Percentiles rank a stretch among this genome's conserved stretches.
phyloP scores from a whole-genome alignment of 1,140 invertebrate species.

The Asobara japonica region DNA sequence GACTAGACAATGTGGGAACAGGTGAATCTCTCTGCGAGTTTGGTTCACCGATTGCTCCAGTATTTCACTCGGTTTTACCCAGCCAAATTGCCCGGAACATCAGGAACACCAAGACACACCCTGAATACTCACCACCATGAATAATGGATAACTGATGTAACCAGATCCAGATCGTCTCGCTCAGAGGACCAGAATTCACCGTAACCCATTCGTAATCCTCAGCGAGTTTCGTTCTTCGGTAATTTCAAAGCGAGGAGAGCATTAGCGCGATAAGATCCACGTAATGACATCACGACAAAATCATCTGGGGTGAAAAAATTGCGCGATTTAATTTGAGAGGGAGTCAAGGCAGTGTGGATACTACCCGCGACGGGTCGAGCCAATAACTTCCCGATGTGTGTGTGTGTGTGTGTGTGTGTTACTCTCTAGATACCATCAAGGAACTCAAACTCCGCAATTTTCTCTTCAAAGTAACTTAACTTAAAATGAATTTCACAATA shows the following conservation, averaged over 20 bases:
- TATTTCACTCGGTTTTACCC: background rate
- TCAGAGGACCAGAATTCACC: constrained; percentile 12
- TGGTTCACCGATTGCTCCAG: background rate
- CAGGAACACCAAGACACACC: background rate
- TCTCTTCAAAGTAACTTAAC: too few relatives aligned
- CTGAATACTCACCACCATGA: background rate
- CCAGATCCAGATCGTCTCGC: constrained; percentile 2
- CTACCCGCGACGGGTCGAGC: too few relatives aligned
- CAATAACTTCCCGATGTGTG: too few relatives aligned
- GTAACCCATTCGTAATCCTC: constrained; percentile 9
- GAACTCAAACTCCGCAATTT: too few relatives aligned
- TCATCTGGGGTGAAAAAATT: too few relatives aligned
- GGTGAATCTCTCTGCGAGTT: background rate
- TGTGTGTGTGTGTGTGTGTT: too few relatives aligned
- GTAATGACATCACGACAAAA: background rate
- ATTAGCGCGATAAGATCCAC: background rate
- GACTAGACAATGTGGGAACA: constrained; percentile 5
- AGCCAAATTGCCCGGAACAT: background rate
- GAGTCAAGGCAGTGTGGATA: too few relatives aligned
- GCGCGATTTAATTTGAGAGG: too few relatives aligned
- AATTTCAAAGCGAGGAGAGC: background rate
- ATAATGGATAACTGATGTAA: constrained; percentile 23
- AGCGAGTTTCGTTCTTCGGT: too few relatives aligned
- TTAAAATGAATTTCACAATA: too few relatives aligned
- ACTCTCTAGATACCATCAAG: too few relatives aligned